Evolutionary conservation across 2,113 vertebrate genomes (phyloP).

Genomic region (Saimiri boliviensis): DNA sequence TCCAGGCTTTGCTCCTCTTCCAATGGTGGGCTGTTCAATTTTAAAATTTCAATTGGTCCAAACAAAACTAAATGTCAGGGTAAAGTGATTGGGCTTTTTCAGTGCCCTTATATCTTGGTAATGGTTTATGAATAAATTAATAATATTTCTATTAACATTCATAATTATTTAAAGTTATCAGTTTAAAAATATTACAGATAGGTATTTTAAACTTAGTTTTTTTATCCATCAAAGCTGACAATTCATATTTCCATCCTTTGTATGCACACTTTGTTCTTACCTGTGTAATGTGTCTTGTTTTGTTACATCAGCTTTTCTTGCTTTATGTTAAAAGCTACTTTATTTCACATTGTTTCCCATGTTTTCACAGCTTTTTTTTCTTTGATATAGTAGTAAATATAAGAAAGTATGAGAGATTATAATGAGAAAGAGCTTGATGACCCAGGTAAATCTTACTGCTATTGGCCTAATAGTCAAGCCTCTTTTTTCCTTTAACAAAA

Average conservation of each 20-base stretch:
- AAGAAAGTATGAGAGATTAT: neutral
- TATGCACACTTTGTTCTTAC: neutral
- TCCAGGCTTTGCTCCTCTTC: neutral
- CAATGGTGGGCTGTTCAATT: neutral
- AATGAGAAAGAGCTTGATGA: neutral
- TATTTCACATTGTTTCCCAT: constrained; percentile 23
- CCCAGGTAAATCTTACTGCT: neutral
- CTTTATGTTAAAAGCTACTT: neutral
- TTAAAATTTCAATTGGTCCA: neutral
- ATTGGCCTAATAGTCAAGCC: neutral
- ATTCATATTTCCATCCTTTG: neutral
- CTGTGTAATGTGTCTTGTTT: neutral
- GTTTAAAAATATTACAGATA: neutral
- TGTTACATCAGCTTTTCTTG: neutral
- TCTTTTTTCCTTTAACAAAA: neutral
- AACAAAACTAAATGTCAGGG: neutral
- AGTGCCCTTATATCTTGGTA: neutral
- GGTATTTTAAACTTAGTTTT: neutral
- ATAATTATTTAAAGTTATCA: neutral
- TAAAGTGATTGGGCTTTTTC: neutral
- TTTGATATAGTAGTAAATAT: neutral
- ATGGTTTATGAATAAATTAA: neutral
- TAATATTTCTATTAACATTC: neutral
- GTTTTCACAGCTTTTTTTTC: constrained; percentile 14
- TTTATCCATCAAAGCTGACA: neutral